A percentile compares a stretch with the other conserved stretches of the same genome.
Conservation (phyloP, 2,113 vertebrate species). For the Phodopus roborovskii region DNA sequence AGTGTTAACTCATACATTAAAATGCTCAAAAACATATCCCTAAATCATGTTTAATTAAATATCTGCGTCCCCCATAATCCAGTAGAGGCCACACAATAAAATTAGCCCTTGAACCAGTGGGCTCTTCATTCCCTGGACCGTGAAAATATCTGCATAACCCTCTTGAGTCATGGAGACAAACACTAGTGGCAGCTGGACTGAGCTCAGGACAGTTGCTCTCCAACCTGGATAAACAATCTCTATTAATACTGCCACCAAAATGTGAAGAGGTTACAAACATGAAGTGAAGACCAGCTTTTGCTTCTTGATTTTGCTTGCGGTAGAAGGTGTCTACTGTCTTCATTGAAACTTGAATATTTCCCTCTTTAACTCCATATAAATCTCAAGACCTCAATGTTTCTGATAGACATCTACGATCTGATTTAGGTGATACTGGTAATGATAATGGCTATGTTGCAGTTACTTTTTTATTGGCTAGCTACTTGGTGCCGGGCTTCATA, state of each 20-base stretch:
- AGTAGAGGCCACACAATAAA: not conserved
- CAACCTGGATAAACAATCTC: not conserved
- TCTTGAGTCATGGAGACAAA: not conserved
- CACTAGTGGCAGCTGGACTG: not conserved
- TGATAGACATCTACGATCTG: not conserved
- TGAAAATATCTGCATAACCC: not conserved
- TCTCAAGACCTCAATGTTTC: not conserved
- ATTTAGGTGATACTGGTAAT: not conserved
- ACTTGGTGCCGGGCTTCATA: not conserved
- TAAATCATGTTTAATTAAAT: slow-evolving; percentile 21
- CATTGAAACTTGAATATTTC: not conserved
- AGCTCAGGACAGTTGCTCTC: not conserved
- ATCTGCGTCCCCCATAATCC: not conserved
- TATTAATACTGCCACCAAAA: not conserved
- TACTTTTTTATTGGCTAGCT: not conserved
- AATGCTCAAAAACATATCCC: not conserved
- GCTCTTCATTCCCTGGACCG: not conserved
- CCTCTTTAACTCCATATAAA: not conserved
- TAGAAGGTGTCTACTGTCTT: not conserved
- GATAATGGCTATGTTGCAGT: not conserved
- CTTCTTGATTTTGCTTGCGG: not conserved
- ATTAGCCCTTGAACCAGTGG: not conserved
- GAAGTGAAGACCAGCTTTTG: not conserved
- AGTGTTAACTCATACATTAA: not conserved
- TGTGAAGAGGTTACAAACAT: not conserved